Base-by-base conservation (phyloP, 2,888 invertebrate genomes). In the Eumacrocentrus americanus region DNA sequence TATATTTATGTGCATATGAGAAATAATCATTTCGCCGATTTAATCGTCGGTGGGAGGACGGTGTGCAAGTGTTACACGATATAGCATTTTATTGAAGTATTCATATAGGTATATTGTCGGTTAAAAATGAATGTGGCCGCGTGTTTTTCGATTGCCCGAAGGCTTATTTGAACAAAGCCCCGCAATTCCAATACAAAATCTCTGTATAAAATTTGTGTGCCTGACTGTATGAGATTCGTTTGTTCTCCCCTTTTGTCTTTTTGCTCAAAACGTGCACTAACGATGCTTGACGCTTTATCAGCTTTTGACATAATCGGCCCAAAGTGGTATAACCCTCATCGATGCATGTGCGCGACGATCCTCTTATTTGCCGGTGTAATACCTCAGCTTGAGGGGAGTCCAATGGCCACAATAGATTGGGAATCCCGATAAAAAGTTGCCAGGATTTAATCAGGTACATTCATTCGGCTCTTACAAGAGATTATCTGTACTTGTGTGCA, bases 261-360 rank as follows among this genome's bases (percentile, higher is more conserved):
- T 23, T 23, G 23, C 42, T 52, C 34, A 54, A 20, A 54, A 44
- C 16, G 18, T 20, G 42, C 44, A 14, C 44, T 44, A 44, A 34
- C 44, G 44, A 18, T 40, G 16, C 38, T 52, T 23, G 22, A 54
- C 16, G 29, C 34, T 44, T 54, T 16, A 54, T 54, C 54, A 44
- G 44, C 42, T 44, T 54, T 42, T 9, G 22, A 37, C 38, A 14
- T 54, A 54, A 54, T 54, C 54, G 44, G 25, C 52, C 16, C 42
- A 25, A n/a, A 18, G 25, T 22, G 6, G 25, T 16, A 18, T 52
- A 40, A 54, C 42, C 11, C 44, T 44, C 44, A 18, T 54, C 42
- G 54, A 46, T 22, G 6, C 46, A 23, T 23, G 14, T n/a, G 12
- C n/a, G 25, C 6, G 22, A 22, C 3, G 18, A 44, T 11, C 11